Percentiles rank a stretch among this genome's conserved stretches.
These are phyloP conservation scores for Tryphoninae sp. DNA, from an alignment of 2,888 invertebrate genomes.

Conservation along the genomic window DNA sequence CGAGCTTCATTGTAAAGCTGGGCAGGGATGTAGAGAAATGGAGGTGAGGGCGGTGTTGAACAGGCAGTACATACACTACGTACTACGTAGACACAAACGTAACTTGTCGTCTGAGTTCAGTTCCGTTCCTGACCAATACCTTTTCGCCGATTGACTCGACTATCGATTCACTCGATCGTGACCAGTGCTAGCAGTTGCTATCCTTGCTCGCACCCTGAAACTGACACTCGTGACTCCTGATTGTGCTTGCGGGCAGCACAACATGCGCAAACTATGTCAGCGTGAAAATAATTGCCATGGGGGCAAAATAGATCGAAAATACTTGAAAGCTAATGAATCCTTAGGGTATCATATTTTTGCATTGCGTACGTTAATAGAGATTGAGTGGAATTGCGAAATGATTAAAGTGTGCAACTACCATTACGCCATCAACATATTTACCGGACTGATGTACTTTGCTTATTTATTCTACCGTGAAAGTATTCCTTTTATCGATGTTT, in stretches of 20 bases:
- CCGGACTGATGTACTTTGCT: too few relatives aligned
- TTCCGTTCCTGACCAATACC: slow-evolving; percentile 16
- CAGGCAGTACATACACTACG: background rate
- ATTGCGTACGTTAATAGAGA: too few relatives aligned
- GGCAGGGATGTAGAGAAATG: slow-evolving; percentile 21
- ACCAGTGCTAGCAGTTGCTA: slow-evolving; percentile 58
- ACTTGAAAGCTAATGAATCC: background rate
- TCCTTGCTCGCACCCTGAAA: background rate
- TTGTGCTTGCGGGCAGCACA: slow-evolving; percentile 69
- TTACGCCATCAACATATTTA: too few relatives aligned
- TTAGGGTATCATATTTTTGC: too few relatives aligned
- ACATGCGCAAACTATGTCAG: slow-evolving; percentile 70
- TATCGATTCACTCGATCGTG: slow-evolving; percentile 76
- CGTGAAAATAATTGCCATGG: slow-evolving; percentile 19
- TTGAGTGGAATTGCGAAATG: too few relatives aligned
- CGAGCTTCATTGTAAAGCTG: slow-evolving; percentile 50
- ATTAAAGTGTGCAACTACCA: too few relatives aligned
- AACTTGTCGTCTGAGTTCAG: slow-evolving; percentile 48
- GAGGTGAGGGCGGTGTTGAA: background rate
- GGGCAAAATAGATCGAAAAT: background rate
- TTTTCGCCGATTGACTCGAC: slow-evolving; percentile 53
- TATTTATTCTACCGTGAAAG: too few relatives aligned
- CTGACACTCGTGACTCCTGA: slow-evolving; percentile 19
- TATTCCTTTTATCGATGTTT: too few relatives aligned
- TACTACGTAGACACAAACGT: background rate